Evolutionary conservation across 92 coral and sea anemone species (phyloP).

Genomic region (Palythoa caribaeorum): DNA sequence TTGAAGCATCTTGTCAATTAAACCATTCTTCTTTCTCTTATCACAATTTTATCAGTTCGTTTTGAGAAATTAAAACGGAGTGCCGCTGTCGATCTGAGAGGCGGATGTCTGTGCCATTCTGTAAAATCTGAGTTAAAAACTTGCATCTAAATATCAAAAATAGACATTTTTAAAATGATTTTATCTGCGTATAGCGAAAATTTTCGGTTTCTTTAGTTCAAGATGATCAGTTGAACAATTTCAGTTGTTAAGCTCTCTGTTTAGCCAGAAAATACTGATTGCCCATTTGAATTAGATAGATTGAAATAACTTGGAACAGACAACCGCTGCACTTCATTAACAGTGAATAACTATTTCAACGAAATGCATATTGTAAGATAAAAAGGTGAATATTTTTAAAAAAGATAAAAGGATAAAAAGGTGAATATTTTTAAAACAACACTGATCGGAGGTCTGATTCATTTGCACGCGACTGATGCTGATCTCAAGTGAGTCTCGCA

Average conservation of each 20-base stretch:
- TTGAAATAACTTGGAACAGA: background rate
- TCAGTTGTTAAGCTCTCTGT: background rate
- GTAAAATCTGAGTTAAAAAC: background rate
- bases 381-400: background rate
- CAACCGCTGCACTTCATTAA: background rate
- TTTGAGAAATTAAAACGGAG: background rate
- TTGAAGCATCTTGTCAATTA: background rate
- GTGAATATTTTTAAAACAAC: background rate
- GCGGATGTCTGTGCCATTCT: background rate
- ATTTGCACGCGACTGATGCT: background rate
- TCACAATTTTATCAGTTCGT: conserved; percentile 2
- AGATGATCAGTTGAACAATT: background rate
- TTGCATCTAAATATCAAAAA: conserved; percentile 10
- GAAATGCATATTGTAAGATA: too few relatives aligned
- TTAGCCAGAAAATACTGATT: background rate
- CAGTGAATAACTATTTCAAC: background rate
- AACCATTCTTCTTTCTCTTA: background rate
- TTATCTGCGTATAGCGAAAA: background rate
- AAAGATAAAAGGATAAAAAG: too few relatives aligned
- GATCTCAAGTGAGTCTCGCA: background rate
- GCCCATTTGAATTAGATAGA: too few relatives aligned
- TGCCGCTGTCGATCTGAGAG: background rate
- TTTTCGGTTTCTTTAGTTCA: background rate
- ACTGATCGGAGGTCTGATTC: background rate
- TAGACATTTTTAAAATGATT: background rate